Evolutionary conservation across 1,140 invertebrate species (phyloP).

Genomic region (Holotrichia oblita): DNA sequence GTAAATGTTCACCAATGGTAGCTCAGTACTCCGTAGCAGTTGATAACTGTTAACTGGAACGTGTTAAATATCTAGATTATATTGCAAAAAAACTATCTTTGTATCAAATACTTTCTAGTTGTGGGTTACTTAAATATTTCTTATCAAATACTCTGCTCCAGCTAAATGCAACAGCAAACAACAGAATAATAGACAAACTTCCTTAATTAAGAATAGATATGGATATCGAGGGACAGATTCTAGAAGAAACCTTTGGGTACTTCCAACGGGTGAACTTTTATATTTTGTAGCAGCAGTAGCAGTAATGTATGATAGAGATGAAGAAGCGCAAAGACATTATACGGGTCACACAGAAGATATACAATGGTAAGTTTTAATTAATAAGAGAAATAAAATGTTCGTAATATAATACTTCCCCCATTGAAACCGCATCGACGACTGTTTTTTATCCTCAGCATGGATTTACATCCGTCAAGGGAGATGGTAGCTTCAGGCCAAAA

Average conservation of each 20-base stretch:
- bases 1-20: too few relatives aligned
- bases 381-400: too few relatives aligned
- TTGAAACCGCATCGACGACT: background rate
- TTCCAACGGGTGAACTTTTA: conserved; percentile 90
- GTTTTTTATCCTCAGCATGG: conserved; percentile 71
- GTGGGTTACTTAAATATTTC: too few relatives aligned
- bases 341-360: conserved; percentile 95
- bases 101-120: too few relatives aligned
- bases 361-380: conserved; percentile 66
- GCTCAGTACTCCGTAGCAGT: too few relatives aligned
- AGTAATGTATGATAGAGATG: conserved; percentile 89
- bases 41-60: too few relatives aligned
- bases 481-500: conserved; percentile 91
- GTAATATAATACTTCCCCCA: too few relatives aligned
- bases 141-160: too few relatives aligned
- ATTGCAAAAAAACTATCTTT: too few relatives aligned
- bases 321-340: conserved; percentile 92
- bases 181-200: background rate
- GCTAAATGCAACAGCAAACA: too few relatives aligned
- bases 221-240: conserved; percentile 92
- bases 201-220: conserved; percentile 68
- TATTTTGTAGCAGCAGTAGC: conserved; percentile 94
- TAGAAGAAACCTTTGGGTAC: conserved; percentile 86
- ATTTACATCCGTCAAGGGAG: conserved; percentile 89
- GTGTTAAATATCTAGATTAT: too few relatives aligned